Evolutionary conservation across 2,888 invertebrate species (phyloP), one percentile per base, ranked within the genome.

Genomic region (Neria commutata): DNA sequence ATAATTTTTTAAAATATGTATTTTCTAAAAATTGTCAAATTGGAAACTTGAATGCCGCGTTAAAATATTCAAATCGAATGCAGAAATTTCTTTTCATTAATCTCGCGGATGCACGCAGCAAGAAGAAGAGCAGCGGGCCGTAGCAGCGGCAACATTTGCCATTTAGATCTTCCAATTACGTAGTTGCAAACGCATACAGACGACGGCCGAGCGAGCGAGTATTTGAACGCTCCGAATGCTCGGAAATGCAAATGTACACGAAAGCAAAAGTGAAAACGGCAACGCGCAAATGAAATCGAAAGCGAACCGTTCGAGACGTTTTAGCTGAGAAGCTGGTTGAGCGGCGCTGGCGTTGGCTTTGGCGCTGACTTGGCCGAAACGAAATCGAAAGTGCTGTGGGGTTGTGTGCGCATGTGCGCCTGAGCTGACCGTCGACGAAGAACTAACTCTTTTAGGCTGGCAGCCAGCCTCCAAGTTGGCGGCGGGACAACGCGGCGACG

Each of bases 371-470:
- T 21, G 25, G 8, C 3, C 21, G 19, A 60, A 70, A 73, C 66
- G 72, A 72, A 76, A 75, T 72, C 73, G 75, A 76, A 77, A 77
- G 77, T 74, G 69, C 66, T 55, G 33, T 56, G 37, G 46, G 21
- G 26, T 14, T 51, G n/a, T 54, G 23, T 68, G 76, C 76, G 77
- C 78, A 76, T 76, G 79, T 80, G 79, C 75, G 80, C 76, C 76
- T 77, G 74, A 77, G 78, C 73, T 79, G 79, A 79, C 79, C 78
- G 80, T 69, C 75, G 71, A 70, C 68, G 77, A 79, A 79, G 78
- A 79, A 79, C 79, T 79, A 76, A 80, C 64, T 65, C 64, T 66
- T 71, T 72, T 60, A 68, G 67, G 55, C 23, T 49, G 26, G 40
- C 54, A 37, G 16, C 25, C 48, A 48, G 48, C 25, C 48, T 25